phyloP scores from a whole-genome alignment of 1,140 invertebrate species.

The Brachionus plicatilis region DNA sequence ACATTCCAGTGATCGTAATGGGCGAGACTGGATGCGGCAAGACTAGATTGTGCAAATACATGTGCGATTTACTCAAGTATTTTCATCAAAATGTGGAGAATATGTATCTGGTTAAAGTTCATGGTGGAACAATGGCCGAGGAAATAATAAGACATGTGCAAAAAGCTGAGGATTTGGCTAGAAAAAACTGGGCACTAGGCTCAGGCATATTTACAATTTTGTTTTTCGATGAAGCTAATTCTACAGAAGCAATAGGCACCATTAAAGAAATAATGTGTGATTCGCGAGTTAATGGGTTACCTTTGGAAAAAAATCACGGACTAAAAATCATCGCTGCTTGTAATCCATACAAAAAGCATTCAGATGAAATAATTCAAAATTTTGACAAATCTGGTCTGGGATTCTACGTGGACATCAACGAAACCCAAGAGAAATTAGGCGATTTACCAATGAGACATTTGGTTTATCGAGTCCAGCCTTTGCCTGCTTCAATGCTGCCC shows the following conservation, averaged over 20 bases:
- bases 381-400: conserved; percentile 50
- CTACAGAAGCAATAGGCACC: conserved; percentile 50
- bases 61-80: conserved; percentile 15
- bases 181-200: conserved; percentile 37
- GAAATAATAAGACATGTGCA: conserved; percentile 48
- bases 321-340: conserved; percentile 51
- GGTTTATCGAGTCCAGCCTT: conserved; percentile 49
- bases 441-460: conserved; percentile 49
- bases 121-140: conserved; percentile 48
- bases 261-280: conserved; percentile 54
- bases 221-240: conserved; percentile 55
- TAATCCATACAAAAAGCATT: conserved; percentile 52
- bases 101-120: conserved; percentile 44
- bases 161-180: conserved; percentile 45
- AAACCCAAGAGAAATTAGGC: conserved; percentile 45
- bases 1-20: conserved; percentile 53
- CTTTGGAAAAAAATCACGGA: conserved; percentile 42
- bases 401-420: conserved; percentile 47
- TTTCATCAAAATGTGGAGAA: background rate
- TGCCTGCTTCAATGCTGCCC: conserved; percentile 49
- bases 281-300: conserved; percentile 45
- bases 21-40: conserved; percentile 55
- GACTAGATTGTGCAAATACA: background rate
- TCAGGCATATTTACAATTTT: conserved; percentile 47
- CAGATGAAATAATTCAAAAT: conserved; percentile 47